A percentile compares a stretch with the other conserved stretches of the same genome.
Evolutionary conservation across 2,797 vertebrate genomes (phyloP).

Genomic region (Melopsittacus undulatus): DNA sequence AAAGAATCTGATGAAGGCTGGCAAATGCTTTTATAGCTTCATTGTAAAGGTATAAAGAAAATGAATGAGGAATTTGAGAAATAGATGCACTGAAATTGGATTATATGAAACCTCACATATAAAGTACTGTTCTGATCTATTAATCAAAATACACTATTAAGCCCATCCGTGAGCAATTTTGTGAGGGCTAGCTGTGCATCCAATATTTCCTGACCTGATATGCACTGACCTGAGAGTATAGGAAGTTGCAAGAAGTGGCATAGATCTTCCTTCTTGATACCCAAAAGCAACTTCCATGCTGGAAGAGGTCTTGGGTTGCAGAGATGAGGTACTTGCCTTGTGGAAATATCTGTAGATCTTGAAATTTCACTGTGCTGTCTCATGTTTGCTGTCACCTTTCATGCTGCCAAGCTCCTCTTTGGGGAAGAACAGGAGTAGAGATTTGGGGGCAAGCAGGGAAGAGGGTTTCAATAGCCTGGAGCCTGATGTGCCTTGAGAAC

Average conservation of each 20-base stretch:
- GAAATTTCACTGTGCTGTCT: not conserved
- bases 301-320: not conserved
- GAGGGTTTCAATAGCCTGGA: not conserved
- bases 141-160: not conserved
- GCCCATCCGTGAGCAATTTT: not conserved
- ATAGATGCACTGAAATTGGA: not conserved
- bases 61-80: not conserved
- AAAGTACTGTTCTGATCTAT: not conserved
- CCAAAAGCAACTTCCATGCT: not conserved
- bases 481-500: not conserved
- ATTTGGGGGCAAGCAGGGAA: not conserved
- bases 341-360: not conserved
- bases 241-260: not conserved
- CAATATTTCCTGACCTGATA: not conserved
- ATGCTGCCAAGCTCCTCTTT: not conserved
- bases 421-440: not conserved
- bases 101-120: not conserved
- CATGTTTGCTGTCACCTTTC: not conserved
- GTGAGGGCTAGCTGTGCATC: not conserved
- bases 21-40: not conserved
- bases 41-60: not conserved
- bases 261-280: not conserved
- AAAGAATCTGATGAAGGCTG: not conserved
- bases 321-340: not conserved
- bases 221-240: not conserved